Conservation (phyloP, 2,888 invertebrate species). For the Hedya salicella region DNA sequence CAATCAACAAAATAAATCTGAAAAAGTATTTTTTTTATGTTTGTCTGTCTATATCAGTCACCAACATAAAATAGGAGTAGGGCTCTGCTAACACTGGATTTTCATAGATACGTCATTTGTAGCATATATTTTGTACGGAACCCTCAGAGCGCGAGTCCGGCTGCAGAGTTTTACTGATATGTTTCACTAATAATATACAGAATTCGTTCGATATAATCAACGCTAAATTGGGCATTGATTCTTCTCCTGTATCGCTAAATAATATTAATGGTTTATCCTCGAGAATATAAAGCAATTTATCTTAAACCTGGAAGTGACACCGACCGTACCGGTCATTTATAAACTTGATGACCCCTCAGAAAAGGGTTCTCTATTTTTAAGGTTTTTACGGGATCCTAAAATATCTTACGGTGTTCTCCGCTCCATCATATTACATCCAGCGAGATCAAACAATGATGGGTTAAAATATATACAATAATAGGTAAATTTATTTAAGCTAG, state of each 20-base stretch:
- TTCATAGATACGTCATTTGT: no score
- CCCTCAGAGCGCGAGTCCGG: no score
- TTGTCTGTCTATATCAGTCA: no score
- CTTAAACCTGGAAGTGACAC: conserved; percentile 43
- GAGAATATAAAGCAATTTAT: conserved; percentile 42
- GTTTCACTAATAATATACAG: no score
- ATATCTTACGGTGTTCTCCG: conserved; percentile 8
- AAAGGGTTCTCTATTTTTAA: conserved; percentile 37
- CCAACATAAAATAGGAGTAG: no score
- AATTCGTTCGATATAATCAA: background rate
- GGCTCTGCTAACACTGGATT: no score
- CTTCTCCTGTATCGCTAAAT: conserved; percentile 6
- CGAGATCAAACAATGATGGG: background rate
- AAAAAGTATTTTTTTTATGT: no score
- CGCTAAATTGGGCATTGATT: conserved; percentile 19
- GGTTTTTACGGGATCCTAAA: conserved; percentile 6
- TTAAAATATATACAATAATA: background rate
- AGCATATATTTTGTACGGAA: no score
- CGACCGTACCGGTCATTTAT: conserved; percentile 41
- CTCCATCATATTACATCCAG: background rate
- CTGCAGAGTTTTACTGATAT: no score
- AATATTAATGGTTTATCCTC: conserved; percentile 37
- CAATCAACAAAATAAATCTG: no score
- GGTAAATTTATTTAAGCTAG: no score
- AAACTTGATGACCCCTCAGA: conserved; percentile 34